A percentile compares a stretch with the other conserved stretches of the same genome.
These are phyloP conservation scores for Dysdera silvatica DNA, from an alignment of 1,140 invertebrate genomes.

Conservation along the genomic window DNA sequence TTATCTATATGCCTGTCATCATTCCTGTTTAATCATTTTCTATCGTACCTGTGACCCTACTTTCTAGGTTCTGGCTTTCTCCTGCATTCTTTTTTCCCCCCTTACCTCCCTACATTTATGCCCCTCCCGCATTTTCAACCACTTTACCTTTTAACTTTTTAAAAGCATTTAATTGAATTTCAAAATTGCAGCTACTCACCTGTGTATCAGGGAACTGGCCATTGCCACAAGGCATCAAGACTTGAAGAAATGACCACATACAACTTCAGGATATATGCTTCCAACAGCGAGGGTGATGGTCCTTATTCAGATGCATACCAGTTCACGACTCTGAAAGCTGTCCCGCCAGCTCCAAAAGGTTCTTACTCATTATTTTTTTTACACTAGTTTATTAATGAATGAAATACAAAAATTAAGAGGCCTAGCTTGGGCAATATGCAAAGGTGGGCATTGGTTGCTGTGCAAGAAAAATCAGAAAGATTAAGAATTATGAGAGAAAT, in stretches of 20 bases:
- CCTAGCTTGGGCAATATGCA: neutral
- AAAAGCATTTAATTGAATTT: neutral
- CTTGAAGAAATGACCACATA: constrained; percentile 68
- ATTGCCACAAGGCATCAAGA: constrained; percentile 68
- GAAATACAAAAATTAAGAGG: neutral
- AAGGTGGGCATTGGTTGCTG: neutral
- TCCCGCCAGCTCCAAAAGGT: constrained; percentile 66
- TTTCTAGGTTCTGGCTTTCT: too few species aligned
- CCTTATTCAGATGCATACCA: constrained; percentile 58
- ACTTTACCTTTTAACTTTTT: too few species aligned
- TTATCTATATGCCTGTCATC: too few species aligned
- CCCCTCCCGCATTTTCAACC: too few species aligned
- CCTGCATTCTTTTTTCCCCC: too few species aligned
- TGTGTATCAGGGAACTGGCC: constrained; percentile 66
- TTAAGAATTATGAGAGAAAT: neutral
- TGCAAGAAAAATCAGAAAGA: neutral
- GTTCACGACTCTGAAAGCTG: constrained; percentile 52
- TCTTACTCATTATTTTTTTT: too few species aligned
- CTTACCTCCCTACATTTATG: too few species aligned
- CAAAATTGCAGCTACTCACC: constrained; percentile 51
- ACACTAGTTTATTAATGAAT: neutral
- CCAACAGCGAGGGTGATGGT: constrained; percentile 72
- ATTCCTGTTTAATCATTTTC: too few species aligned
- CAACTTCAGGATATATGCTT: constrained; percentile 70
- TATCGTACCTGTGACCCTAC: too few species aligned